These are phyloP conservation scores for Leuciscus idus DNA, from an alignment of 2,113 vertebrate genomes.

Conservation along the genomic window DNA sequence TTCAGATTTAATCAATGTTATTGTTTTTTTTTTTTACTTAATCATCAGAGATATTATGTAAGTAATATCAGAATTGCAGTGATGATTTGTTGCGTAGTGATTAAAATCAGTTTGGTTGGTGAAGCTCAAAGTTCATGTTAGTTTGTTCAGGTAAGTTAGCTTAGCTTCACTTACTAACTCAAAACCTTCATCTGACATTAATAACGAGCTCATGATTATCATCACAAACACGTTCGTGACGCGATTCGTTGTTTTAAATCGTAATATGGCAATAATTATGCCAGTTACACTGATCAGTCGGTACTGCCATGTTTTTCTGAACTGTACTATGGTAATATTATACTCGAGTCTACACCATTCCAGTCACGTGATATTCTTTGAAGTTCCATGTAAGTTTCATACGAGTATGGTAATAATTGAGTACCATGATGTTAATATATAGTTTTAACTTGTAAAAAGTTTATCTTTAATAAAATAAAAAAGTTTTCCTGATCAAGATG, in stretches of 20 bases:
- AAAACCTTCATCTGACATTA: background rate
- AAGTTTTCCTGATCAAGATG: background rate
- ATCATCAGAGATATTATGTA: no score
- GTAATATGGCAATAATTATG: background rate
- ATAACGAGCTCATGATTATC: no score
- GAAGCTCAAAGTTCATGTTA: constrained; percentile 26
- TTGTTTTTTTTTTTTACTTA: background rate
- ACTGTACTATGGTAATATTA: background rate
- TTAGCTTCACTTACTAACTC: constrained; percentile 19
- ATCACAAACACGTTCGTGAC: background rate
- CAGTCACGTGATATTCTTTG: background rate
- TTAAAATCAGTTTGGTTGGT: background rate
- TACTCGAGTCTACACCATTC: no score
- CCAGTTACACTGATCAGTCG: background rate
- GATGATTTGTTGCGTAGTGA: background rate
- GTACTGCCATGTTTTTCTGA: background rate
- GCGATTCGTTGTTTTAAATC: background rate
- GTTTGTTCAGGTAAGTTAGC: constrained; percentile 36
- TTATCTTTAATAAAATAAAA: background rate
- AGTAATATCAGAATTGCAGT: background rate
- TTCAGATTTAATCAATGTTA: background rate
- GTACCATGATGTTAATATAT: no score
- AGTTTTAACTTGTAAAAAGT: background rate
- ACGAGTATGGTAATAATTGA: no score
- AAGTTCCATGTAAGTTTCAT: background rate